These are phyloP conservation scores for Dryococelus australis DNA, from an alignment of 2,888 invertebrate genomes.

Conservation along the genomic window DNA sequence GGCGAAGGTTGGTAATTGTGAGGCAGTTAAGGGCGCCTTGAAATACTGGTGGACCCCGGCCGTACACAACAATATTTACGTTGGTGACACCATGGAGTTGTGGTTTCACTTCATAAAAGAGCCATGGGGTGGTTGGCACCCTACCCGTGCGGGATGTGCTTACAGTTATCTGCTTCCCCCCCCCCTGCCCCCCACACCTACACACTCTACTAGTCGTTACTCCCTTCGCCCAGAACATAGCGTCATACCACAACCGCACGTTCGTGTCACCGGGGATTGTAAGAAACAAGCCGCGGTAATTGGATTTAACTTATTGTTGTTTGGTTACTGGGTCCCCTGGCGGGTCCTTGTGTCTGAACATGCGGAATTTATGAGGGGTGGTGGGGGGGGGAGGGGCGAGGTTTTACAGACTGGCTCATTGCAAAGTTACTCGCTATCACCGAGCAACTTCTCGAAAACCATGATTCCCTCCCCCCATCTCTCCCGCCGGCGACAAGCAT, in stretches of 20 bases:
- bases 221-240: neutral
- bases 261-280: no score
- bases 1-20: constrained; percentile 2
- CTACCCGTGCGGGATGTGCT: neutral
- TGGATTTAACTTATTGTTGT: neutral
- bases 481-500: no score
- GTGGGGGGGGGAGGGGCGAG: no score
- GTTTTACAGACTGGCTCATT: no score
- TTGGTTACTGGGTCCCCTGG: no score
- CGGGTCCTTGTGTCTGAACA: no score
- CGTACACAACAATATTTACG: neutral
- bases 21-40: neutral
- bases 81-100: neutral
- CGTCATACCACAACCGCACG: no score
- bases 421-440: no score
- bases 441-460: no score
- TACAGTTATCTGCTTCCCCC: neutral
- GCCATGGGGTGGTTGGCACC: neutral
- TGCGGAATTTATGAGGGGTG: no score
- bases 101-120: constrained; percentile 16
- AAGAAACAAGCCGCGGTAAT: neutral
- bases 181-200: neutral
- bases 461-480: no score
- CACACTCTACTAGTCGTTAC: no score
- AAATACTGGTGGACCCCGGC: neutral